Evolutionary conservation across 2,888 invertebrate genomes (phyloP).

Genomic region (Graphium colonna): DNA sequence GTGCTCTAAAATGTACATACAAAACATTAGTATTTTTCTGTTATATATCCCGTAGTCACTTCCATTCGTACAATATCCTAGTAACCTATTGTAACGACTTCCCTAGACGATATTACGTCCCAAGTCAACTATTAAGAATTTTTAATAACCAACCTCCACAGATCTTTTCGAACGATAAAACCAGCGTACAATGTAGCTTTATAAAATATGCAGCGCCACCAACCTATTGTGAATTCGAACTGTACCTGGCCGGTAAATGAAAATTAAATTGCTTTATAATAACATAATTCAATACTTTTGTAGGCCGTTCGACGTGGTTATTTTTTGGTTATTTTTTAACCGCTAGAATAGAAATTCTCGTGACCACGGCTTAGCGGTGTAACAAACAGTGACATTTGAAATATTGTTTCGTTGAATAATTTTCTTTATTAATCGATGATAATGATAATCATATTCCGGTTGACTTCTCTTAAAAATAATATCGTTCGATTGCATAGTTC

Average conservation of each 20-base stretch:
- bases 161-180: slow-evolving; percentile 29
- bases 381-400: too few species aligned
- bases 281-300: slow-evolving; percentile 9
- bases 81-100: slow-evolving; percentile 29
- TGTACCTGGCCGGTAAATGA: slow-evolving; percentile 4
- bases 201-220: slow-evolving; percentile 18
- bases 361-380: too few species aligned
- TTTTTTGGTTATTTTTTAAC: slow-evolving; percentile 15
- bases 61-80: slow-evolving; percentile 15
- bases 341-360: too few species aligned
- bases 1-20: neutral
- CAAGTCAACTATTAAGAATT: slow-evolving; percentile 51
- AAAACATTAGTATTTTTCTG: neutral
- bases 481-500: too few species aligned
- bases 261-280: slow-evolving; percentile 17
- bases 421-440: too few species aligned
- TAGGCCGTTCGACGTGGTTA: neutral
- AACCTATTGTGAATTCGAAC: slow-evolving; percentile 14
- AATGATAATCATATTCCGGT: too few species aligned
- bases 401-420: too few species aligned
- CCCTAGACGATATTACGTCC: slow-evolving; percentile 39
- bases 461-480: too few species aligned
- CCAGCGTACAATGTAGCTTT: slow-evolving; percentile 17
- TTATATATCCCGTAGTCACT: slow-evolving; percentile 9
- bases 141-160: slow-evolving; percentile 39